Evolutionary conservation across 2,797 vertebrate species (phyloP).

Genomic region (Champsocephalus gunnari): DNA sequence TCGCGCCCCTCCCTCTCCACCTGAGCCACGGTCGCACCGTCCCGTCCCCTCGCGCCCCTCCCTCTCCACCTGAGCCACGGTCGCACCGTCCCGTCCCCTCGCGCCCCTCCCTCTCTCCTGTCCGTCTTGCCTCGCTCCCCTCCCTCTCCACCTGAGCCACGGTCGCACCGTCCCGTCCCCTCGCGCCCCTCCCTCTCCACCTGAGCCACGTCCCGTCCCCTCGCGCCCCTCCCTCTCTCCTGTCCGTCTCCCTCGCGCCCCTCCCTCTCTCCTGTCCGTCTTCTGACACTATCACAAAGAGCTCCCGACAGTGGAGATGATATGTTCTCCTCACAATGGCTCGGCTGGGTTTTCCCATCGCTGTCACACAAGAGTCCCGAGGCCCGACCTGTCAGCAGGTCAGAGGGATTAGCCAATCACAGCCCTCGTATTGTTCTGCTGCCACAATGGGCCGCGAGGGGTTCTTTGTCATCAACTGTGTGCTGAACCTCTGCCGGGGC

Average conservation of each 20-base stretch:
- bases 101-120: no score
- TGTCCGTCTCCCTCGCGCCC: conserved; percentile 39
- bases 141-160: no score
- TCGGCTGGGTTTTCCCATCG: conserved; percentile 77
- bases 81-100: no score
- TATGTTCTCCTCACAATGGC: conserved; percentile 80
- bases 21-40: no score
- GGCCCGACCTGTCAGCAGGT: conserved; percentile 85
- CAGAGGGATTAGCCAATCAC: conserved; percentile 84
- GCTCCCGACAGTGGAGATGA: conserved; percentile 79
- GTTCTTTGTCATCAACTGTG: conserved; percentile 81
- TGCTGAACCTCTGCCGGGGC: conserved; percentile 76
- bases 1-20: no score
- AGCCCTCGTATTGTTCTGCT: conserved; percentile 82
- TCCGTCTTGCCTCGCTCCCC: no score
- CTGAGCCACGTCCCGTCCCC: no score
- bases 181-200: no score
- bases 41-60: no score
- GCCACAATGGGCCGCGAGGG: conserved; percentile 82
- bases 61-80: no score
- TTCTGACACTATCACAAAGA: conserved; percentile 83
- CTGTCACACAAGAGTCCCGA: conserved; percentile 76
- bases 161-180: conserved; percentile 51
- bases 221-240: no score
- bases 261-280: conserved; percentile 80